Base-by-base conservation (phyloP, 2,888 invertebrate genomes). In the Tholera decimalis region DNA sequence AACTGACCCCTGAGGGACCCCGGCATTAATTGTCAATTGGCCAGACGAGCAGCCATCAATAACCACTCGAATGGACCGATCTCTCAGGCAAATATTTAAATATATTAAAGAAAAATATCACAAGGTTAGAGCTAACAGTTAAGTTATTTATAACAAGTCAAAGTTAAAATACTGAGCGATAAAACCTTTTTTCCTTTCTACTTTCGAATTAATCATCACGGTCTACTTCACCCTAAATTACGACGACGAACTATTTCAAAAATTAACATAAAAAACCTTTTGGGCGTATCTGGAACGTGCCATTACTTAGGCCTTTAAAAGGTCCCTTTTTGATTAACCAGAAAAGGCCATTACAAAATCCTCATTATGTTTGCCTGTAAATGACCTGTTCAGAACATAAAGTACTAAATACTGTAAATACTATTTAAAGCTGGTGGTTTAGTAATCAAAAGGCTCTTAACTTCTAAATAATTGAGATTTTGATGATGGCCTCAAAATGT, bases 241-340 rank as follows among this genome's bases (percentile, higher is more conserved):
- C 41, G 11, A 61, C 67, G 71, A 46, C 50, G 55, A 67, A 73
- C 76, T 71, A 59, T 74, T 63, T 35, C 11, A 20, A 60, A 65
- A 57, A 64, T 69, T 66, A 18, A 41, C 47, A 74, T 69, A 44
- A 56, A 67, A 56, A 61, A 24, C 28, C 56, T 46, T 44, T 43
- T 62, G 39, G 33, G 41, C 15, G 46, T 46, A 18, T 39, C 22
- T 44, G 9, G 50, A 57, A 47, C 60, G 59, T 41, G 41, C 55
- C 43, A 49, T 68, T 64, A 64, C 13, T 46, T 24, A 18, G 47
- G 51, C 22, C 30, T 61, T 55, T 57, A 33, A 43, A 55, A 47
- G 33, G 57, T 37, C 58, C 60, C 54, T 63, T 74, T 62, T 70
- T 65, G 35, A 46, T 66, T 61, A 51, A 18, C 15, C 35, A 43